phyloP scores from a whole-genome alignment of 2,797 vertebrate genomes.

The Remorina albescens region DNA sequence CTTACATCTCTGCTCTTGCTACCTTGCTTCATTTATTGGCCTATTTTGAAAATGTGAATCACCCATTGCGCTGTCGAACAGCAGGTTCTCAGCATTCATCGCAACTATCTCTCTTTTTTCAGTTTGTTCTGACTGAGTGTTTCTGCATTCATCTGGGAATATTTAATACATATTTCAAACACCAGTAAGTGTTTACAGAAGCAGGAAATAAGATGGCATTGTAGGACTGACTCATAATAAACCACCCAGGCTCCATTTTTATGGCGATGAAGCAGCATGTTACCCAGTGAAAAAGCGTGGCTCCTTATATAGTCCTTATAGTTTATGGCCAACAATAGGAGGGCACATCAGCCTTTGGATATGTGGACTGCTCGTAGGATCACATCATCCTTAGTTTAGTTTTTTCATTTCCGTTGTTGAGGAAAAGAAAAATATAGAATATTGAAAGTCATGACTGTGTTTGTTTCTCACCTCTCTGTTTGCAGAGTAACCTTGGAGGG shows the following conservation, averaged over 20 bases:
- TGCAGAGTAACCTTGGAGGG: constrained; percentile 94
- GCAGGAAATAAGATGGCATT: not conserved
- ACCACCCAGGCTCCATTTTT: not conserved
- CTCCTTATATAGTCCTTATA: not conserved
- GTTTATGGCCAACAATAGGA: not conserved
- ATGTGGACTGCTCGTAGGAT: not conserved
- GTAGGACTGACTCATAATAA: not conserved
- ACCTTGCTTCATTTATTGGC: not conserved
- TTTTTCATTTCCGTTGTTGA: not conserved
- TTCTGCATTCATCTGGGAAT: no score
- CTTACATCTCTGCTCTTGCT: not conserved
- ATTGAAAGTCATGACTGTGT: not conserved
- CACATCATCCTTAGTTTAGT: not conserved
- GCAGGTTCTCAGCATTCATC: no score
- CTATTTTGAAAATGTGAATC: not conserved
- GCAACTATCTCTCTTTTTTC: no score
- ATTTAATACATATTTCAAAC: no score
- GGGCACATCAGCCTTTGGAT: not conserved
- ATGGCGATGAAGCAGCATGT: not conserved
- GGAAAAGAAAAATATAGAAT: not conserved
- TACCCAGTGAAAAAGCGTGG: not conserved
- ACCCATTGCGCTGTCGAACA: no score
- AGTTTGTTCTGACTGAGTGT: no score
- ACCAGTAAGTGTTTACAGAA: not conserved
- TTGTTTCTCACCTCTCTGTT: constrained; percentile 91